Percentiles rank a stretch among this genome's conserved stretches.
Evolutionary conservation across 2,797 vertebrate genomes (phyloP).

Genomic region (Myotis vivesi): DNA sequence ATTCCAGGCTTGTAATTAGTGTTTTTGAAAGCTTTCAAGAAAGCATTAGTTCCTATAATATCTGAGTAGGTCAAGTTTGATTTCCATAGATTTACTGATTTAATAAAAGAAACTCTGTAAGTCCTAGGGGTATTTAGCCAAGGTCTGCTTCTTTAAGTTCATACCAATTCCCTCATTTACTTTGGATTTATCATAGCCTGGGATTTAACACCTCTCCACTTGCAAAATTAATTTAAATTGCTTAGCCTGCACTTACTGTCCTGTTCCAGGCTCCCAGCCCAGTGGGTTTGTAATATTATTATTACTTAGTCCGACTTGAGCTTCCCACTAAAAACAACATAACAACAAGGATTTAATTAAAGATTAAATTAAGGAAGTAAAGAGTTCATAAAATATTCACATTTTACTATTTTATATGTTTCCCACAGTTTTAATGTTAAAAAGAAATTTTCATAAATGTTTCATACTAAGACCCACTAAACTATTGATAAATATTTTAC

Average conservation of each 20-base stretch:
- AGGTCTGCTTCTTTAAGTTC: conserved; percentile 39
- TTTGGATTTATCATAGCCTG: conserved; percentile 53
- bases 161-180: conserved; percentile 47
- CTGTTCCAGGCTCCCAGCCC: background rate
- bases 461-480: background rate
- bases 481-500: background rate
- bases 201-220: conserved; percentile 32
- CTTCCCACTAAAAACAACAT: conserved; percentile 43
- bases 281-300: conserved; percentile 35
- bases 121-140: conserved; percentile 19
- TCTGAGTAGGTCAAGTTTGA: background rate
- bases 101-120: conserved; percentile 57
- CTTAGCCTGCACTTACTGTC: conserved; percentile 41
- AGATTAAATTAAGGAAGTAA: conserved; percentile 52
- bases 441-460: background rate
- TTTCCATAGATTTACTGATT: conserved; percentile 52
- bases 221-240: conserved; percentile 67
- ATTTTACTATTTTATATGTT: conserved; percentile 19
- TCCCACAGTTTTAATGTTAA: background rate
- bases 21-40: conserved; percentile 29
- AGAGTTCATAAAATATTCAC: conserved; percentile 25
- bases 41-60: conserved; percentile 3
- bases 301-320: conserved; percentile 26
- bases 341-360: conserved; percentile 45
- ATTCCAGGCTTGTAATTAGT: background rate